Evolutionary conservation across 2,888 invertebrate species (phyloP).

Genomic region (Thumatha senex): DNA sequence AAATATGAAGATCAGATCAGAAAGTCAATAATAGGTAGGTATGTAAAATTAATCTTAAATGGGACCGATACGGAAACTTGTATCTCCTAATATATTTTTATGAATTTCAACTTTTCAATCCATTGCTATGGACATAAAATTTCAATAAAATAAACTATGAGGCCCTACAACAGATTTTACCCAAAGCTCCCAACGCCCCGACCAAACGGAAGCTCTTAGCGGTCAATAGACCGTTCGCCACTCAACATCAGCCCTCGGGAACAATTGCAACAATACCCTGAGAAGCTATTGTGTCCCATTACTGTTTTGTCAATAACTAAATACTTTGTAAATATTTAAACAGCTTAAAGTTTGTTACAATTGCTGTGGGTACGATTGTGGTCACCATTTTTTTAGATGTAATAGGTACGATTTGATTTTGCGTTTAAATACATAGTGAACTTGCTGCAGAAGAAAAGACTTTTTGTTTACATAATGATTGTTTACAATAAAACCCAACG

Average conservation of each 20-base stretch:
- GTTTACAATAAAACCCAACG: too few relatives aligned
- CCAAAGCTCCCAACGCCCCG: conserved; percentile 13
- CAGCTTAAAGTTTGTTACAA: conserved; percentile 52
- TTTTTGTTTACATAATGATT: too few relatives aligned
- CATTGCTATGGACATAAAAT: neutral
- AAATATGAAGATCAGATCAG: too few relatives aligned
- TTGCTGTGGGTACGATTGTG: conserved; percentile 42
- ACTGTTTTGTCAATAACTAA: conserved; percentile 77
- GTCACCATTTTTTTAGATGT: conserved; percentile 7
- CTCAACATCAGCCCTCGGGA: conserved; percentile 31
- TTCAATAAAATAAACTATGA: neutral
- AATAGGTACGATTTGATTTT: conserved; percentile 10
- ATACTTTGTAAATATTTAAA: conserved; percentile 77
- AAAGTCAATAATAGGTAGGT: too few relatives aligned
- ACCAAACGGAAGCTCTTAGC: conserved; percentile 66
- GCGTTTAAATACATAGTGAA: neutral
- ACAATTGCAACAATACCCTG: conserved; percentile 52
- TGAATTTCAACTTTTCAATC: too few relatives aligned
- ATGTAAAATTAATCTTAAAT: too few relatives aligned
- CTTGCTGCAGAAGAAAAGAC: neutral
- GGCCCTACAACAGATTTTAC: neutral
- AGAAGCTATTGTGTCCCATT: conserved; percentile 61
- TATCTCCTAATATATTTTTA: too few relatives aligned
- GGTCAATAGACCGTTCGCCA: conserved; percentile 61
- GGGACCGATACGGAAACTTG: too few relatives aligned